Base-by-base conservation (phyloP, 2,113 vertebrate species). In the Odontophorus gujanensis region DNA sequence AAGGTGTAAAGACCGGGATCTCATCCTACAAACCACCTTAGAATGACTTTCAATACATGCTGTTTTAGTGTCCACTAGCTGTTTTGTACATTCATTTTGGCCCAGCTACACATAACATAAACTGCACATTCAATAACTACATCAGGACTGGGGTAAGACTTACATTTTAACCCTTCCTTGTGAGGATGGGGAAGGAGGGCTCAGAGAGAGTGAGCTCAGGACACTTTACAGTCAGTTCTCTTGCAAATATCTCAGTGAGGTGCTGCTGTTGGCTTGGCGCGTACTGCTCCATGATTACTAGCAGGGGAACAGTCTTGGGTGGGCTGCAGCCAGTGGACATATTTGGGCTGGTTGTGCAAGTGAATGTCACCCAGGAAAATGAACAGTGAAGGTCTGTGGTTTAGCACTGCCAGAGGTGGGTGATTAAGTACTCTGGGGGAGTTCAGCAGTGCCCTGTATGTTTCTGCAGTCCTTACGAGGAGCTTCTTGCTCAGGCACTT, bases 401-500 rank as follows among this genome's bases (percentile, higher is more conserved):
- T 80, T 94, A 83, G 65, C 32, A 61, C 62, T 78, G 55, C 25
- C 24, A 40, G 32, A 38, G 40, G 24, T 10, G 1, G 85, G 42
- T 43, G 57, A 75, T 72, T 83, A 61, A 77, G 77, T 80, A 32
- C 24, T 86, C 69, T 53, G 38, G 38, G 43, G 79, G n/a, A 38
- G 25, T 84, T 81, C 74, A 73, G 40, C 68, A 74, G 76, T 30
- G 59, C 43, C 38, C 48, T 75, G 65, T n/a, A 81, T 72, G 30
- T 74, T 93, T 85, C 82, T 74, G 75, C 32, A 71, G 79, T 45
- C 72, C 87, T 87, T 74, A 28, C 20, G 72, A 93, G 63, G 36
- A 93, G n/a, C 24, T 81, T 87, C 40, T 53, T 85, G 25, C 55
- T 75, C 47, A 3, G 55, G 22, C 77, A 66, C 32, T 83, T 80